Evolutionary conservation across 2,888 invertebrate species (phyloP).

Genomic region (Calliphora vomitoria): DNA sequence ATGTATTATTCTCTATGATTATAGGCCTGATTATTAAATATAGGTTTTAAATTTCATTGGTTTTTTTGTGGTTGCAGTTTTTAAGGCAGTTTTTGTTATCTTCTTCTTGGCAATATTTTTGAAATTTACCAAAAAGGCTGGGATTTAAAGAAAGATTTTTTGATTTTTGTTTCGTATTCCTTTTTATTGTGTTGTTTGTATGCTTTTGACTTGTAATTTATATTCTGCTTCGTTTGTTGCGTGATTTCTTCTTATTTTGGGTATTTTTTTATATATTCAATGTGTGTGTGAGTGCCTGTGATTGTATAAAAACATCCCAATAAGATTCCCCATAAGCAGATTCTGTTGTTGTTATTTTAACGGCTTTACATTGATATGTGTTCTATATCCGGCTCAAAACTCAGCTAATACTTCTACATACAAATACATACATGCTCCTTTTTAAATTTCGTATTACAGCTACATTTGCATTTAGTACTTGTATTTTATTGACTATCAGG

Average conservation of each 20-base stretch:
- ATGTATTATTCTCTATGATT: too few relatives aligned
- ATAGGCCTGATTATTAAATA: conserved; percentile 21
- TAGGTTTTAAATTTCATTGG: conserved; percentile 16
- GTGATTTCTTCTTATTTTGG: conserved; percentile 46
- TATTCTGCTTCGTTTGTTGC: conserved; percentile 59
- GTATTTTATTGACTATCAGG: background rate
- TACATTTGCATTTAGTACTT: background rate
- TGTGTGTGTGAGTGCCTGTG: background rate
- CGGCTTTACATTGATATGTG: conserved; percentile 32
- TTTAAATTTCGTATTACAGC: background rate
- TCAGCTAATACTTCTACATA: background rate
- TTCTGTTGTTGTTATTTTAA: conserved; percentile 51
- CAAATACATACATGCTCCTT: background rate
- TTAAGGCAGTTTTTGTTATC: background rate
- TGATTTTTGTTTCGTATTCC: background rate
- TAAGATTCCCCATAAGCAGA: conserved; percentile 25
- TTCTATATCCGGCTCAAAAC: conserved; percentile 27
- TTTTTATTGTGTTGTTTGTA: conserved; percentile 1
- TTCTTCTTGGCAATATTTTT: too few relatives aligned
- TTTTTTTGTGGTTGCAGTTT: background rate
- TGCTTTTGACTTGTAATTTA: conserved; percentile 64
- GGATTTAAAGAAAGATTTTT: background rate
- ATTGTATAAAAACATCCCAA: background rate
- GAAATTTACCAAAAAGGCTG: too few relatives aligned
- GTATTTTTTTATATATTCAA: background rate